Evolutionary conservation across 37 sponge, comb jelly and placozoan genomes (phyloP).

Genomic region (Geodia barretti): DNA sequence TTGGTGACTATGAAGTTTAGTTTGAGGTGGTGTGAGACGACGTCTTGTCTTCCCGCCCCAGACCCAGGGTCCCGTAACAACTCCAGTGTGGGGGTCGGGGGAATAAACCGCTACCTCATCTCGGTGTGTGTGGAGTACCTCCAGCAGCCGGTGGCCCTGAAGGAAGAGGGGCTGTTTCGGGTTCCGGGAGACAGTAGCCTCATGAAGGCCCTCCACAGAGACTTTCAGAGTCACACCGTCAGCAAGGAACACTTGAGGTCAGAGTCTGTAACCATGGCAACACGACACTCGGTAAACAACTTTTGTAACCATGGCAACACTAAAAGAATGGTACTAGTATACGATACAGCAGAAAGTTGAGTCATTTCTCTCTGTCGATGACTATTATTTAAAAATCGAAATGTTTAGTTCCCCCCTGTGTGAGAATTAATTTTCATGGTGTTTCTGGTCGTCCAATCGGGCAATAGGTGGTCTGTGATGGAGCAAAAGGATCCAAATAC

Average conservation of each 20-base stretch:
- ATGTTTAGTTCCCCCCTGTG: neutral
- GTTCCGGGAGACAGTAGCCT: slow-evolving; percentile 61
- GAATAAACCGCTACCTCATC: slow-evolving; percentile 21
- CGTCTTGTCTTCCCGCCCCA: too few relatives aligned
- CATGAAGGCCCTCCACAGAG: slow-evolving; percentile 49
- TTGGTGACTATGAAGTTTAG: too few relatives aligned
- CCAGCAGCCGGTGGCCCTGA: slow-evolving; percentile 48
- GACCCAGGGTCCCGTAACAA: neutral
- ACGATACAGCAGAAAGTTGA: too few relatives aligned
- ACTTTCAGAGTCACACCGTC: slow-evolving; percentile 27
- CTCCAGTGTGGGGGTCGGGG: neutral
- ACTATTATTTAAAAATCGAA: too few relatives aligned
- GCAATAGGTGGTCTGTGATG: slow-evolving; percentile 36
- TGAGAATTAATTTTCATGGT: too few relatives aligned
- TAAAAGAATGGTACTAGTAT: neutral
- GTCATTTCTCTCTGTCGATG: too few relatives aligned
- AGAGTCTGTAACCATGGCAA: neutral
- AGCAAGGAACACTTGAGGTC: slow-evolving; percentile 19
- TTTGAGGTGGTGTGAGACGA: too few relatives aligned
- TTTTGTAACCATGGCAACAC: slow-evolving; percentile 1
- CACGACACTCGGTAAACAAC: too few relatives aligned
- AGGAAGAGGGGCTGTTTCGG: slow-evolving; percentile 82
- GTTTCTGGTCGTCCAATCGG: too few relatives aligned
- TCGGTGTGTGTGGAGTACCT: slow-evolving; percentile 72
- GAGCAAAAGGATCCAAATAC: slow-evolving; percentile 67